Conservation (phyloP, 1,140 invertebrate genomes). For the Lamellibrachia luymesi region DNA sequence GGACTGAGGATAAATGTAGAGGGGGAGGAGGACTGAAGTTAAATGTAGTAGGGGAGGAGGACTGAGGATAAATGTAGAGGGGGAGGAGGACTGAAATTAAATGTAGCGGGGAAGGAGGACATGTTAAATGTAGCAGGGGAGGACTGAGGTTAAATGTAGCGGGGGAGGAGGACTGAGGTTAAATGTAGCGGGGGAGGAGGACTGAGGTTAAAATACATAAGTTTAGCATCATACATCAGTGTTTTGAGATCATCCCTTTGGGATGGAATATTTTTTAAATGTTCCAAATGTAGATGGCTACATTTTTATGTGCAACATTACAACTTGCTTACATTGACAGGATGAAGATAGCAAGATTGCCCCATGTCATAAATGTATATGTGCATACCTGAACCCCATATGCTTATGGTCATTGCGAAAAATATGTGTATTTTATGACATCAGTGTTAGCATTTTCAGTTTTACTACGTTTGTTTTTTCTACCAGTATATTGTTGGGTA, state of each 20-base stretch:
- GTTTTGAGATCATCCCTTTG: not conserved
- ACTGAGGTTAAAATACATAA: no score
- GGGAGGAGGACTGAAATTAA: no score
- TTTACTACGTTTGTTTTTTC: not conserved
- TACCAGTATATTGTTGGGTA: not conserved
- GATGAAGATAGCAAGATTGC: not conserved
- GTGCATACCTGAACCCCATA: not conserved
- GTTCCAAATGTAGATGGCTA: not conserved
- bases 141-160: no score
- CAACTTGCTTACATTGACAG: not conserved
- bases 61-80: no score
- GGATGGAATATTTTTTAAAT: not conserved
- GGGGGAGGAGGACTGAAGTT: no score
- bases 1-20: no score
- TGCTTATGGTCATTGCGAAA: not conserved
- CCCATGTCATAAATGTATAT: not conserved
- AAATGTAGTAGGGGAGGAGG: no score
- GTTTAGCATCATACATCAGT: no score
- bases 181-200: no score
- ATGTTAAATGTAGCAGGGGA: no score
- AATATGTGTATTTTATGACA: not conserved
- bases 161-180: no score
- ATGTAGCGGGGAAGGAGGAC: no score
- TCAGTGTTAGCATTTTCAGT: not conserved
- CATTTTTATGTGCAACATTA: not conserved